phyloP scores from a whole-genome alignment of 2,113 vertebrate species.

The Anolis carolinensis region DNA sequence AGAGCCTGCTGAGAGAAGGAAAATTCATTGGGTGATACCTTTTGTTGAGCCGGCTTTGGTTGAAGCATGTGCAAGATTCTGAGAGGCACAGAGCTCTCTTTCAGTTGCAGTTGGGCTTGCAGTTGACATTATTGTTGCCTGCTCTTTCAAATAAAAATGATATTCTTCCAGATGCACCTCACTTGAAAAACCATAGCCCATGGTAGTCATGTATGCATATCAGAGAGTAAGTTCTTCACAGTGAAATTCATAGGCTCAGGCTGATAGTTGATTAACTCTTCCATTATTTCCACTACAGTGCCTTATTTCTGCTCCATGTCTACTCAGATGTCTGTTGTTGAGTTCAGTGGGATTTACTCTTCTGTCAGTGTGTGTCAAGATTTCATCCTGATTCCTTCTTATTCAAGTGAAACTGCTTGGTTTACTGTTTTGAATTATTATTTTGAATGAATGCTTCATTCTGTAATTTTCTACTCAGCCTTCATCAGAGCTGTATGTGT shows the following conservation, averaged over 20 bases:
- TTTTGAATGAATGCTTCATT: constrained; percentile 28
- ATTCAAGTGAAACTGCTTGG: neutral
- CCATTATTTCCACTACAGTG: neutral
- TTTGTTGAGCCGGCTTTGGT: constrained; percentile 1
- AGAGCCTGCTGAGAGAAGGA: constrained; percentile 25
- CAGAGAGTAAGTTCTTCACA: neutral
- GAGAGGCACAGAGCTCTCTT: constrained; percentile 9
- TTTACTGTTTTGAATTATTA: constrained; percentile 48
- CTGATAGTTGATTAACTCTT: neutral
- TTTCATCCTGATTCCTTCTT: neutral
- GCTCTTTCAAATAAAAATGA: neutral
- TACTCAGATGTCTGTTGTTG: neutral
- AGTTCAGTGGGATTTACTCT: neutral
- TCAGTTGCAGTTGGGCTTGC: constrained; percentile 12
- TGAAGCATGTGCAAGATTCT: neutral
- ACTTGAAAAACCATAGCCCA: neutral
- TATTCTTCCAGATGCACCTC: constrained; percentile 14
- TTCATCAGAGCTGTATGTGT: neutral
- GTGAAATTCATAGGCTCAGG: neutral
- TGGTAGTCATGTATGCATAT: neutral
- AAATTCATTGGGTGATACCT: constrained; percentile 31
- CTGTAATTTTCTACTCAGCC: neutral
- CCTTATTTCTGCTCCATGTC: neutral
- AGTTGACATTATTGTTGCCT: neutral
- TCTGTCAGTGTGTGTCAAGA: neutral